Conservation (phyloP, 2,888 invertebrate species). For the Craniophora ligustri region DNA sequence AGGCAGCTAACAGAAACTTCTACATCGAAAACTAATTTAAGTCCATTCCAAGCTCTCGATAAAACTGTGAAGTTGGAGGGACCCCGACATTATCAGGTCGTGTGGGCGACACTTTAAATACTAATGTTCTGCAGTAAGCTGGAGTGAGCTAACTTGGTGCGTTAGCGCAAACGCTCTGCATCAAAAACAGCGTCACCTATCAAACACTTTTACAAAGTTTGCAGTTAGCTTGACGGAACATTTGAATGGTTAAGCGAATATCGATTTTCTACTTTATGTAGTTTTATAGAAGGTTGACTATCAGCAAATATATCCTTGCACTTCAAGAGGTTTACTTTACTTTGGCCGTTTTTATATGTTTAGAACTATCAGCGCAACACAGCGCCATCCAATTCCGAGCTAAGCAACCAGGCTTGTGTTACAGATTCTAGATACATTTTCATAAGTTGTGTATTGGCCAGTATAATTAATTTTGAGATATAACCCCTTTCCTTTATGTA, state of each 20-base stretch:
- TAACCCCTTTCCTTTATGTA: too few species aligned
- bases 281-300: background rate
- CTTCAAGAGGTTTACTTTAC: too few species aligned
- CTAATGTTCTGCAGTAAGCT: slow-evolving; percentile 11
- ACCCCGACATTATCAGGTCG: slow-evolving; percentile 11
- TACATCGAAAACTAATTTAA: slow-evolving; percentile 13
- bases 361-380: too few species aligned
- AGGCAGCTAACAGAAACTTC: slow-evolving; percentile 6
- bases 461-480: too few species aligned
- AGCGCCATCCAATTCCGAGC: too few species aligned
- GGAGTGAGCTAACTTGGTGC: slow-evolving; percentile 3
- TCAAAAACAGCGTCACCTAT: slow-evolving; percentile 14
- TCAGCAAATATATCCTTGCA: background rate
- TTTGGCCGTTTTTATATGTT: too few species aligned
- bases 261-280: background rate
- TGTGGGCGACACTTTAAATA: slow-evolving; percentile 26
- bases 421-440: too few species aligned
- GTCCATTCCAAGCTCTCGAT: slow-evolving; percentile 17
- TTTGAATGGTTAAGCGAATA: background rate
- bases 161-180: slow-evolving; percentile 1
- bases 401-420: too few species aligned
- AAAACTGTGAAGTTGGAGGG: slow-evolving; percentile 17
- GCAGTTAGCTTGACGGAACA: background rate
- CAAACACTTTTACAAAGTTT: slow-evolving; percentile 16
- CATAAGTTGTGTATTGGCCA: too few species aligned